These are phyloP conservation scores for Montipora cactus DNA, from an alignment of 64 coral and sea anemone species.

Conservation along the genomic window DNA sequence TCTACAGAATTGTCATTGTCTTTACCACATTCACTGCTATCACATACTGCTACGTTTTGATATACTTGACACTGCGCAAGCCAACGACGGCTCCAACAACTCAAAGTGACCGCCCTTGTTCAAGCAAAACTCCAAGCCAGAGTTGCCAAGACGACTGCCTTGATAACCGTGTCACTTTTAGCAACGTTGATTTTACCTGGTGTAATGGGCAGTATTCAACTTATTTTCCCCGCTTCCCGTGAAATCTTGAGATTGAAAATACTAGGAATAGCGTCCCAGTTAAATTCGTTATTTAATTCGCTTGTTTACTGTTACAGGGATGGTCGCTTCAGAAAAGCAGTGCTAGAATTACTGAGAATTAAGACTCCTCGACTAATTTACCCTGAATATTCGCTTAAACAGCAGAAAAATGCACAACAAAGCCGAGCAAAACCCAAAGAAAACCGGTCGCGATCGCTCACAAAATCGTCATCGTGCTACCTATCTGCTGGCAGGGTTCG, in stretches of 20 bases:
- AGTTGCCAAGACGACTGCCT: neutral
- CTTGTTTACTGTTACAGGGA: slow-evolving; percentile 23
- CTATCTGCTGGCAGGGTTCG: no score
- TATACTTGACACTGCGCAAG: neutral
- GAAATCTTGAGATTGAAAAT: neutral
- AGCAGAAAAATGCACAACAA: no score
- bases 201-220: neutral
- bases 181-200: neutral
- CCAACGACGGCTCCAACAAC: neutral
- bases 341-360: neutral
- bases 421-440: no score
- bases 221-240: neutral
- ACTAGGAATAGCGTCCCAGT: neutral
- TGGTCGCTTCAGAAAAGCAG: neutral
- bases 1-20: no score
- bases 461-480: no score
- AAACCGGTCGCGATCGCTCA: no score
- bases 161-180: neutral
- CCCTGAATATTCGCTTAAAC: no score
- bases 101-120: neutral
- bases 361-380: neutral
- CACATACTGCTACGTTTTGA: neutral
- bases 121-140: neutral
- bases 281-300: neutral
- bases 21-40: neutral